Conservation (phyloP, 2,888 invertebrate genomes). For the Phragmatobia fuliginosa region DNA sequence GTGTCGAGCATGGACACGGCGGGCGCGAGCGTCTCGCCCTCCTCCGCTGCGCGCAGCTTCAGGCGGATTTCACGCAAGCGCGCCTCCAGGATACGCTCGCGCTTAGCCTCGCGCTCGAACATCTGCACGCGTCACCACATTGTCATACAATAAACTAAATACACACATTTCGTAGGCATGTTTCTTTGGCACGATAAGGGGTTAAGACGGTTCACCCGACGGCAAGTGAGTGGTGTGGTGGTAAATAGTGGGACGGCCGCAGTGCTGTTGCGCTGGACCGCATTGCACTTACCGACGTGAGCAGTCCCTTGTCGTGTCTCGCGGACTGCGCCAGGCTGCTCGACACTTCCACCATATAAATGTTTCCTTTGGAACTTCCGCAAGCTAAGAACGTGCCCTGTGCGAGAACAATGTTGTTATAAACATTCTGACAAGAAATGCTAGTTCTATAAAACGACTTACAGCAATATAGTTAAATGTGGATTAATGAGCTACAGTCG, state of each 20-base stretch:
- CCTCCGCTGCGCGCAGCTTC: conserved; percentile 77
- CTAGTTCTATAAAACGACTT: neutral
- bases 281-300: conserved; percentile 87
- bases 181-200: too few relatives aligned
- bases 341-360: conserved; percentile 92
- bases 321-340: conserved; percentile 88
- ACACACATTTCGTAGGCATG: too few relatives aligned
- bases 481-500: too few relatives aligned
- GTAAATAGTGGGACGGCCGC: neutral
- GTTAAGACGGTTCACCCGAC: neutral
- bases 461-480: too few relatives aligned
- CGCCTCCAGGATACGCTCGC: conserved; percentile 96
- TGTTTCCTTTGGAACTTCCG: conserved; percentile 90
- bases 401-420: neutral
- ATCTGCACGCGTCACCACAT: conserved; percentile 86
- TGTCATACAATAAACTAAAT: neutral
- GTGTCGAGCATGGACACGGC: conserved; percentile 57
- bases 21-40: conserved; percentile 60
- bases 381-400: conserved; percentile 89
- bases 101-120: conserved; percentile 94
- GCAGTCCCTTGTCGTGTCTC: conserved; percentile 90
- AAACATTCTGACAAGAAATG: neutral
- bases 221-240: too few relatives aligned
- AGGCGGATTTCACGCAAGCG: conserved; percentile 93
- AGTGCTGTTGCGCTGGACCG: neutral